Evolutionary conservation across 2,888 invertebrate genomes (phyloP), one percentile per base, ranked within the genome.

Genomic region (Mystacides longicornis): DNA sequence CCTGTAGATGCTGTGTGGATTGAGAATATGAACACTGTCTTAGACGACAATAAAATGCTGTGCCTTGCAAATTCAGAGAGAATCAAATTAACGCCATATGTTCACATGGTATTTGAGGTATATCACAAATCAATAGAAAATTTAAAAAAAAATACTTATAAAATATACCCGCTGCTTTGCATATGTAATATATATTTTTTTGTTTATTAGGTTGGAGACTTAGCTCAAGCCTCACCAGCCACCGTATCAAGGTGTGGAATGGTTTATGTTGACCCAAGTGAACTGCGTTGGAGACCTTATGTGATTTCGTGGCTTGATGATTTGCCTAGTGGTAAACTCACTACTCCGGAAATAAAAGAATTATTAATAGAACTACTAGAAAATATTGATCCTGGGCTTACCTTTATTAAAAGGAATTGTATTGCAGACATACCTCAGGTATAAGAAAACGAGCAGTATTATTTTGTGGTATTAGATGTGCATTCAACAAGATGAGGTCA

Each of bases 1-100:
- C 92, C 92, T 0, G 89, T 93, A 2, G 92, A 93, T 70, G 88
- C 91, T 2, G 85, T 88, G 3, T 93, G 93, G 93, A 89, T 92
- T 63, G 92, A 93, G 74, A 92, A 90, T 69, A 86, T 93, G 82
- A 92, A 92, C 67, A 91, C 91, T 1, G 90, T 89, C 2, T 72
- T 93, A 62, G 93, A 93, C 69, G 91, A 91, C 64, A 92, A 90
- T 68, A 91, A 89, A 71, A 92, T 91, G 67, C 77, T 93, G 19
- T 93, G 92, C 67, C 73, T 93, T 33, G 89, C 89, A 68, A 90
- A 89, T 23, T 92, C 92, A n/a, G 93, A 93, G 72, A 87, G 90
- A 45, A 90, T 93, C 74, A 85, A 85, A 58, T 87, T 93, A 85
- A 81, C 87, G 1, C 74, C 74, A 60, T 79, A 81, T 1, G 91